These are phyloP conservation scores for Sebastes vulpes DNA, from an alignment of 2,797 vertebrate genomes.

Conservation along the genomic window DNA sequence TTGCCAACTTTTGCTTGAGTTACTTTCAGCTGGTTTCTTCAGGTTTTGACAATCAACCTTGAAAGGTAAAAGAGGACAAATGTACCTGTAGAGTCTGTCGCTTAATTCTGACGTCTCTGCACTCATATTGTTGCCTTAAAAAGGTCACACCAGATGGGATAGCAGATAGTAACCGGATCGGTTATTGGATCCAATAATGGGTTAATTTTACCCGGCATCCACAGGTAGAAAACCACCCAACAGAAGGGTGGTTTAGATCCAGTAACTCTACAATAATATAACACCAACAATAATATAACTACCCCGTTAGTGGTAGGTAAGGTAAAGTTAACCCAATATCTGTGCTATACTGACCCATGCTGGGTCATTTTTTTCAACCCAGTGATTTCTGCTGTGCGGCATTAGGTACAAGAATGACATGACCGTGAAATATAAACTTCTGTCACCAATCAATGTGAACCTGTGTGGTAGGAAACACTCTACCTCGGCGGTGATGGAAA, in stretches of 20 bases:
- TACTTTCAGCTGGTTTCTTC: slow-evolving; percentile 16
- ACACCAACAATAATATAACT: background rate
- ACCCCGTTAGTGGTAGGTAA: no score
- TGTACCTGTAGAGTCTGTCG: background rate
- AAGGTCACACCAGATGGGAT: background rate
- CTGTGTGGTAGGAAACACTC: background rate
- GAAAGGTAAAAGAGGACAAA: background rate
- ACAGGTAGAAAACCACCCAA: background rate
- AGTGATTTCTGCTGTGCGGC: background rate
- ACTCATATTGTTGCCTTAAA: background rate
- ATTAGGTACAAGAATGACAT: background rate
- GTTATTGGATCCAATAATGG: background rate
- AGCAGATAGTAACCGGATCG: no score
- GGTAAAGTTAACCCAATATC: background rate
- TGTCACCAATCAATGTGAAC: background rate
- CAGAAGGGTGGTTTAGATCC: background rate
- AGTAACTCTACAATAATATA: background rate
- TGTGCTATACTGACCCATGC: background rate
- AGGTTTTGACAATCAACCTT: slow-evolving; percentile 1
- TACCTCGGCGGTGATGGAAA: background rate
- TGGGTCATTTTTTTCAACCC: background rate
- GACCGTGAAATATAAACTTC: background rate
- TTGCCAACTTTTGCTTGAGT: slow-evolving; percentile 44
- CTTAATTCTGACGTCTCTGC: background rate
- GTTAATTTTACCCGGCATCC: background rate